These are phyloP conservation scores for Diabrotica virgifera DNA, from an alignment of 1,140 invertebrate species.

Conservation along the genomic window DNA sequence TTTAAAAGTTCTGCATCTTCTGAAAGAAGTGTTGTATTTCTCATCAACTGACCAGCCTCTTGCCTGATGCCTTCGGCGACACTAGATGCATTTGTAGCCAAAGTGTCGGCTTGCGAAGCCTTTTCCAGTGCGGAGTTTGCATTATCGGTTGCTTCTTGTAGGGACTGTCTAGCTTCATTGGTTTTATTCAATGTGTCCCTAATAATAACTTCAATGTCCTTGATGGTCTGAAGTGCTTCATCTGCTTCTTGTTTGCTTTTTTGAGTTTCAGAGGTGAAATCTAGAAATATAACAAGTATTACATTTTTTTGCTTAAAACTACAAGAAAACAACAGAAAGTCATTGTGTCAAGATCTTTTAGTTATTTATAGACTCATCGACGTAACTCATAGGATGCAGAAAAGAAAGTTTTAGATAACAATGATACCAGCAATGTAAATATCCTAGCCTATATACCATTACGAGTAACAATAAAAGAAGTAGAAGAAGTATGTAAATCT, in stretches of 20 bases:
- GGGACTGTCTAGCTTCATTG: conserved; percentile 66
- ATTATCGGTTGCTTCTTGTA: conserved; percentile 72
- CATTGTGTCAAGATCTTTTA: too few relatives aligned
- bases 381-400: neutral
- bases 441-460: too few relatives aligned
- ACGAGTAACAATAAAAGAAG: too few relatives aligned
- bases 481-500: too few relatives aligned
- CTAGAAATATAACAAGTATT: conserved; percentile 49
- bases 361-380: too few relatives aligned
- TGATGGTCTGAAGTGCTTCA: conserved; percentile 60
- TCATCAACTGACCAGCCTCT: conserved; percentile 72
- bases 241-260: conserved; percentile 68
- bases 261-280: conserved; percentile 86
- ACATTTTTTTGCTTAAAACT: too few relatives aligned
- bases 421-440: too few relatives aligned
- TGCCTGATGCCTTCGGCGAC: conserved; percentile 73
- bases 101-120: conserved; percentile 70
- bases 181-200: conserved; percentile 60
- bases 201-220: conserved; percentile 56
- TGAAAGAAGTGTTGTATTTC: conserved; percentile 67
- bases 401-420: neutral
- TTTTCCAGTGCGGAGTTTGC: conserved; percentile 71
- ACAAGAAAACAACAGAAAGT: too few relatives aligned
- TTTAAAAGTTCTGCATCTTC: conserved; percentile 74
- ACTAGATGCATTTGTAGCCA: conserved; percentile 69